Evolutionary conservation across 35 echinoderm and acorn worm genomes (phyloP).

Genomic region (Lytechinus pictus): DNA sequence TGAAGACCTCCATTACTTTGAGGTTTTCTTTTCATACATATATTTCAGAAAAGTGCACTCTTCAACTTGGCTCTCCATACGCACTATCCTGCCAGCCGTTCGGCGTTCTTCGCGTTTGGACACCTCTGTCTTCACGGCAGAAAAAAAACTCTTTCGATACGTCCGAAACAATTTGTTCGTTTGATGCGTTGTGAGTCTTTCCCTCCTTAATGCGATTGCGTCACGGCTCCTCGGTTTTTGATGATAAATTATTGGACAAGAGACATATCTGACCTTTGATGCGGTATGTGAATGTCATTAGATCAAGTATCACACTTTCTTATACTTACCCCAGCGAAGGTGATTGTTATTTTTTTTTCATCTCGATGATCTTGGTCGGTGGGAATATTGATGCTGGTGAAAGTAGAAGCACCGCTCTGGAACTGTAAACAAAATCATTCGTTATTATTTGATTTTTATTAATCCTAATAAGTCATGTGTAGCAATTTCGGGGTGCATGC

Average conservation of each 20-base stretch:
- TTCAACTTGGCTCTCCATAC: not conserved
- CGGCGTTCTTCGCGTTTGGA: not conserved
- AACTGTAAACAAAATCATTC: conserved; percentile 20
- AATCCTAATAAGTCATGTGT: conserved; percentile 13
- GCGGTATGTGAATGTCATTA: conserved; percentile 5
- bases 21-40: too few relatives aligned
- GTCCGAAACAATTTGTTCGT: conserved; percentile 2
- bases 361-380: not conserved
- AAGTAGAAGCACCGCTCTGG: not conserved
- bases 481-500: conserved; percentile 8
- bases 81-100: not conserved
- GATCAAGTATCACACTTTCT: not conserved
- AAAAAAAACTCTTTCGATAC: not conserved
- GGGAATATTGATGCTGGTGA: not conserved
- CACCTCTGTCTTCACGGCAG: not conserved
- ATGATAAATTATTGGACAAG: conserved; percentile 14
- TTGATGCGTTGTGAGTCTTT: not conserved
- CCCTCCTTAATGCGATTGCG: conserved; percentile 3
- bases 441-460: conserved; percentile 21
- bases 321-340: not conserved
- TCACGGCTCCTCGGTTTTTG: not conserved
- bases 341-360: not conserved
- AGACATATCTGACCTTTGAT: not conserved
- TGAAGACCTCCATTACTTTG: too few relatives aligned
- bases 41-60: too few relatives aligned